These are phyloP conservation scores for Orius insidiosus DNA, from an alignment of 1,140 invertebrate genomes.

Conservation along the genomic window DNA sequence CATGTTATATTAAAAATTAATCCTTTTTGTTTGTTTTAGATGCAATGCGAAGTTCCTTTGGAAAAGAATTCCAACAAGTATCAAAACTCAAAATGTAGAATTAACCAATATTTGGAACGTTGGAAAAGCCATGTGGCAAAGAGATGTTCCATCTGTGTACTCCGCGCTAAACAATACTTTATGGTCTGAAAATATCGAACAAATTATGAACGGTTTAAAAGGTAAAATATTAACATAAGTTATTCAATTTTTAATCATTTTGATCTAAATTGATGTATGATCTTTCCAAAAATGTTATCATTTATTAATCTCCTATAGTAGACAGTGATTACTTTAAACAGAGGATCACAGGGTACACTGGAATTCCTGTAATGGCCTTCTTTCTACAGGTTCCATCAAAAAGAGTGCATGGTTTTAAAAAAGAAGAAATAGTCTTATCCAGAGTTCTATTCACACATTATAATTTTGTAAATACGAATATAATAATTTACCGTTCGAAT, in stretches of 20 bases:
- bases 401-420: no score
- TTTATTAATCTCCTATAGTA: not conserved
- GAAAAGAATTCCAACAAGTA: constrained; percentile 62
- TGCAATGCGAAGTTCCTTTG: constrained; percentile 81
- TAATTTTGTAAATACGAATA: no score
- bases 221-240: no score
- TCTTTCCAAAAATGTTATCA: not conserved
- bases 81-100: constrained; percentile 53
- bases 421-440: no score
- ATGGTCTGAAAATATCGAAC: constrained; percentile 57
- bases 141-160: constrained; percentile 62
- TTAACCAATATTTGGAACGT: constrained; percentile 60
- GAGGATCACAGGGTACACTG: no score
- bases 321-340: no score
- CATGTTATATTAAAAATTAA: constrained; percentile 1
- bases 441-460: no score
- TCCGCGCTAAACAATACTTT: constrained; percentile 37
- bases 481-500: no score
- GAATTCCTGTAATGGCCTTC: no score
- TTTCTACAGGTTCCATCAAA: no score
- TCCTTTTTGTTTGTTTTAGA: constrained; percentile 34
- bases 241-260: no score
- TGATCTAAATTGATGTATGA: not conserved
- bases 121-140: constrained; percentile 67
- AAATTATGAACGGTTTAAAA: constrained; percentile 52